Conservation (phyloP, 2,888 invertebrate genomes). For the Drosophila paramelanica region DNA sequence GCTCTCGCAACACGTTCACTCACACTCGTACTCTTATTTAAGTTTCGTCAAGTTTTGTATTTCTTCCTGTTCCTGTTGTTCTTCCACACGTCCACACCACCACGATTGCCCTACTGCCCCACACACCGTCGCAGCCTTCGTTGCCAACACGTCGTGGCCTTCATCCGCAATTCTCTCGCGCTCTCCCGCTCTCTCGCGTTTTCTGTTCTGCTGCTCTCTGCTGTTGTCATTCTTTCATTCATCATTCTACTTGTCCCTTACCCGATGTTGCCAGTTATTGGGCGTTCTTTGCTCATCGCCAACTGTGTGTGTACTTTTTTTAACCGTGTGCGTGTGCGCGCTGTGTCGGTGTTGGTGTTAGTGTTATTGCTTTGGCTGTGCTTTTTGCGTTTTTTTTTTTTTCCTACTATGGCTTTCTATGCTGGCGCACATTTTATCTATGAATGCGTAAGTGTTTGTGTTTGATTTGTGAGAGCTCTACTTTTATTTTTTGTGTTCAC, state of each 20-base stretch:
- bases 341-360: conserved; percentile 22
- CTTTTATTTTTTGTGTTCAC: conserved; percentile 58
- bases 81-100: conserved; percentile 49
- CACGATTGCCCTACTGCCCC: conserved; percentile 72
- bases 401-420: conserved; percentile 9
- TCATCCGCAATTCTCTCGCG: conserved; percentile 34
- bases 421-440: conserved; percentile 39
- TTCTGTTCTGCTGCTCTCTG: conserved; percentile 10
- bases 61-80: conserved; percentile 76
- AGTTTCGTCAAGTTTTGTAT: conserved; percentile 72
- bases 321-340: conserved; percentile 52
- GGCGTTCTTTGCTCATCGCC: conserved; percentile 37
- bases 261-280: conserved; percentile 24
- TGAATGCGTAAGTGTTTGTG: conserved; percentile 16
- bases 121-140: conserved; percentile 51
- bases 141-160: conserved; percentile 48
- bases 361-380: conserved; percentile 38
- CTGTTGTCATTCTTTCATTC: conserved; percentile 48
- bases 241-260: conserved; percentile 46
- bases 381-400: conserved; percentile 30
- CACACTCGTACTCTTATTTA: conserved; percentile 16
- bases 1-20: conserved; percentile 35
- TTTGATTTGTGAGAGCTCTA: conserved; percentile 32
- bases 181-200: conserved; percentile 19
- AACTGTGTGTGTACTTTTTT: conserved; percentile 17